These are phyloP conservation scores for Petrolisthes cinctipes DNA, from an alignment of 2,888 invertebrate species.

Conservation along the genomic window DNA sequence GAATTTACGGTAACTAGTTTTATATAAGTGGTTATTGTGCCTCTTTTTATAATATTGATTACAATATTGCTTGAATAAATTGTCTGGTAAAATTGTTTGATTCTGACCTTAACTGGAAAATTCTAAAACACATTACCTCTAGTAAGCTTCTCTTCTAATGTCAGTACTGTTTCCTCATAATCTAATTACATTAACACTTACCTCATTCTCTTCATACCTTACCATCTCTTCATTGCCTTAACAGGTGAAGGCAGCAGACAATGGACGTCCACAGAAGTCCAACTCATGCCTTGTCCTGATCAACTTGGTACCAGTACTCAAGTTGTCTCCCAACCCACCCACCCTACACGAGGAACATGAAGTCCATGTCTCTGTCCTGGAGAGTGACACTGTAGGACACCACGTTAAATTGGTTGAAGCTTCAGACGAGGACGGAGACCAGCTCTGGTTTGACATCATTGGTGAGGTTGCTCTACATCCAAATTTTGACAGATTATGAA, in stretches of 20 bases:
- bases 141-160: not conserved
- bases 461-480: slow-evolving; percentile 62
- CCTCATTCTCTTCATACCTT: not conserved
- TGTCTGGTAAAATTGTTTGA: no score
- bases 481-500: no score
- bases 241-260: slow-evolving; percentile 86
- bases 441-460: slow-evolving; percentile 90
- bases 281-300: slow-evolving; percentile 83
- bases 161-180: not conserved
- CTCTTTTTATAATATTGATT: not conserved
- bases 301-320: slow-evolving; percentile 76
- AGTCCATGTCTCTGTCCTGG: slow-evolving; percentile 68
- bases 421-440: slow-evolving; percentile 85
- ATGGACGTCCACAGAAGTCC: slow-evolving; percentile 80
- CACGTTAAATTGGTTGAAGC: slow-evolving; percentile 88
- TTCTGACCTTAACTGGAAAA: not conserved
- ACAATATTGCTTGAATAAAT: no score
- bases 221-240: not conserved
- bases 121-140: not conserved
- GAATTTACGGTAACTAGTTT: slow-evolving; percentile 75
- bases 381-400: slow-evolving; percentile 84
- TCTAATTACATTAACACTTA: not conserved
- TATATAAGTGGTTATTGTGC: not conserved
- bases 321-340: slow-evolving; percentile 74
- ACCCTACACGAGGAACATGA: slow-evolving; percentile 71